Percentiles rank a stretch among this genome's conserved stretches.
These are phyloP conservation scores for Psettodes erumei DNA, from an alignment of 2,113 vertebrate species.

Conservation along the genomic window DNA sequence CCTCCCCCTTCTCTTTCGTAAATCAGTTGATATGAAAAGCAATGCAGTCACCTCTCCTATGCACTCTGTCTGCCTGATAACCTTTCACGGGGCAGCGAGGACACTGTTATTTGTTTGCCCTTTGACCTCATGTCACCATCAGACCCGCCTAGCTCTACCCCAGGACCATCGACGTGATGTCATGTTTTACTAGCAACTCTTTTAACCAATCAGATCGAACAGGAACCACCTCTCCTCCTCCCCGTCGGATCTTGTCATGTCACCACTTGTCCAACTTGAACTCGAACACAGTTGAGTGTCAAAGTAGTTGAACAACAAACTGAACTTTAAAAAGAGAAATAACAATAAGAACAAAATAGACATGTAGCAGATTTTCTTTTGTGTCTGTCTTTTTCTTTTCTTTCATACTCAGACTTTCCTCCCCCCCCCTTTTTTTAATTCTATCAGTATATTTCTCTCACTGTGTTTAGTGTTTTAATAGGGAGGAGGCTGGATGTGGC, in stretches of 20 bases:
- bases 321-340: conserved; percentile 75
- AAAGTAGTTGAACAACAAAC: conserved; percentile 76
- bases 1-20: conserved; percentile 77
- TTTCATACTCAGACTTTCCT: conserved; percentile 77
- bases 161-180: conserved; percentile 76
- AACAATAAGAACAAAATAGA: conserved; percentile 79
- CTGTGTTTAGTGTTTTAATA: conserved; percentile 84
- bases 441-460: conserved; percentile 80
- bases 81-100: conserved; percentile 68
- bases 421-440: conserved; percentile 74
- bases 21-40: conserved; percentile 78
- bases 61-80: conserved; percentile 64
- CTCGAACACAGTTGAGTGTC: conserved; percentile 63
- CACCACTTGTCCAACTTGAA: conserved; percentile 68
- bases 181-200: conserved; percentile 77
- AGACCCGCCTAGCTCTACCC: conserved; percentile 79
- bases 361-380: conserved; percentile 82
- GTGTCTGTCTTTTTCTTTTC: conserved; percentile 75
- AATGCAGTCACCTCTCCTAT: conserved; percentile 75
- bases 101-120: conserved; percentile 73
- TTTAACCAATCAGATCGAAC: conserved; percentile 73
- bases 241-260: conserved; percentile 69
- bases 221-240: conserved; percentile 62
- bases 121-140: conserved; percentile 77
- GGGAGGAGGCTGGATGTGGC: conserved; percentile 84